Evolutionary conservation across 2,888 invertebrate species (phyloP).

Genomic region (Drosophila nigritarsus): DNA sequence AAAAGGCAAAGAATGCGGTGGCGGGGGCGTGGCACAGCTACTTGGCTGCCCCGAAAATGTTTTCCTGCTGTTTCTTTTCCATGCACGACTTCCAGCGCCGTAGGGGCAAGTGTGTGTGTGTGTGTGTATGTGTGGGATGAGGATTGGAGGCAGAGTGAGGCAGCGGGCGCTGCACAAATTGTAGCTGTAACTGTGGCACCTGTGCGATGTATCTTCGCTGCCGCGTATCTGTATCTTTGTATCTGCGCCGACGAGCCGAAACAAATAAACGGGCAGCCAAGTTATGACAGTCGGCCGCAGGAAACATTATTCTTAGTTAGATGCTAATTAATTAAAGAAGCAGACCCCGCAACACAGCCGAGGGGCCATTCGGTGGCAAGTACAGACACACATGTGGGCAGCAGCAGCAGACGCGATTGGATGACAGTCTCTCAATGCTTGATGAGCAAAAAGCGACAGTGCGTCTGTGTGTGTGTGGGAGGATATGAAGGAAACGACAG

Average conservation of each 20-base stretch:
- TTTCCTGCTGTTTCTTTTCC: constrained; percentile 39
- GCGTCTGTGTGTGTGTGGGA: constrained; percentile 19
- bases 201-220: constrained; percentile 53
- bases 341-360: constrained; percentile 21
- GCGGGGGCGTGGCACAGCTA: constrained; percentile 43
- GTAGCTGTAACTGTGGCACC: constrained; percentile 60
- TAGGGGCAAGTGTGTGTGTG: constrained; percentile 21
- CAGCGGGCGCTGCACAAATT: constrained; percentile 35
- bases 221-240: constrained; percentile 32
- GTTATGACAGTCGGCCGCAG: constrained; percentile 74
- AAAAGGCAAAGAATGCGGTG: constrained; percentile 9
- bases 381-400: constrained; percentile 38
- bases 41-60: constrained; percentile 41
- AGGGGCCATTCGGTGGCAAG: constrained; percentile 34
- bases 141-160: background rate
- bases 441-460: constrained; percentile 45
- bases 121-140: constrained; percentile 2
- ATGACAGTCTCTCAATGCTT: constrained; percentile 51
- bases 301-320: constrained; percentile 80
- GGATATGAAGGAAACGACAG: constrained; percentile 23
- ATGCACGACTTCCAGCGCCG: constrained; percentile 46
- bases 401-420: constrained; percentile 11
- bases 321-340: constrained; percentile 75
- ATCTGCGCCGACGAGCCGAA: constrained; percentile 45
- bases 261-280: constrained; percentile 70